phyloP scores from a whole-genome alignment of 92 coral and sea anemone species.

The Phenganax marumi region DNA sequence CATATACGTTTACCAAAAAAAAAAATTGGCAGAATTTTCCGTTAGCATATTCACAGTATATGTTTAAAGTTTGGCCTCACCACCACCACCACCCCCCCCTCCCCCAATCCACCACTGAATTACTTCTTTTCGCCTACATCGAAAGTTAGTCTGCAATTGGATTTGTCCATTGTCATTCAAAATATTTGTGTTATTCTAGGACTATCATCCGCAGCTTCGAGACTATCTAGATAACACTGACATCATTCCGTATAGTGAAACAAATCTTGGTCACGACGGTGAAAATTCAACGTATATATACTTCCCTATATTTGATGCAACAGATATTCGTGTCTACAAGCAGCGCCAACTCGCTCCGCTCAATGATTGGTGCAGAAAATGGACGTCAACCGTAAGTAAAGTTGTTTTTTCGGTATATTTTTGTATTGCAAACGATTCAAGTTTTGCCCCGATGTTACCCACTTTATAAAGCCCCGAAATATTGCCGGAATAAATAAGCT shows the following conservation, averaged over 20 bases:
- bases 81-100: too few relatives aligned
- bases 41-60: too few relatives aligned
- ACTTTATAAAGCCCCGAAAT: too few relatives aligned
- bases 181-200: slow-evolving; percentile 41
- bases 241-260: slow-evolving; percentile 74
- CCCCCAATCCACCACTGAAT: too few relatives aligned
- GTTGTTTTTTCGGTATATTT: background rate
- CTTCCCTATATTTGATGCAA: slow-evolving; percentile 79
- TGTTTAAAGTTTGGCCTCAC: too few relatives aligned
- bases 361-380: slow-evolving; percentile 55
- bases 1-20: too few relatives aligned
- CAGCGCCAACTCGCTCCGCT: slow-evolving; percentile 71
- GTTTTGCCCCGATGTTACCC: too few relatives aligned
- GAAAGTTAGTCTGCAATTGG: background rate
- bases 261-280: slow-evolving; percentile 71
- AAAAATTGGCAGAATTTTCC: too few relatives aligned
- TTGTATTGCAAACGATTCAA: background rate
- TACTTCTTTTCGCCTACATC: background rate
- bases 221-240: slow-evolving; percentile 69
- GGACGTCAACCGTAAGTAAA: slow-evolving; percentile 32
- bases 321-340: slow-evolving; percentile 82
- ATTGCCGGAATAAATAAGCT: too few relatives aligned
- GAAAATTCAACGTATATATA: slow-evolving; percentile 72
- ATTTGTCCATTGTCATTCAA: background rate
- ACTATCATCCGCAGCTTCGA: slow-evolving; percentile 79